A percentile compares a stretch with the other conserved stretches of the same genome.
Evolutionary conservation across 1,140 invertebrate species (phyloP).

Genomic region (Episyrphus balteatus): DNA sequence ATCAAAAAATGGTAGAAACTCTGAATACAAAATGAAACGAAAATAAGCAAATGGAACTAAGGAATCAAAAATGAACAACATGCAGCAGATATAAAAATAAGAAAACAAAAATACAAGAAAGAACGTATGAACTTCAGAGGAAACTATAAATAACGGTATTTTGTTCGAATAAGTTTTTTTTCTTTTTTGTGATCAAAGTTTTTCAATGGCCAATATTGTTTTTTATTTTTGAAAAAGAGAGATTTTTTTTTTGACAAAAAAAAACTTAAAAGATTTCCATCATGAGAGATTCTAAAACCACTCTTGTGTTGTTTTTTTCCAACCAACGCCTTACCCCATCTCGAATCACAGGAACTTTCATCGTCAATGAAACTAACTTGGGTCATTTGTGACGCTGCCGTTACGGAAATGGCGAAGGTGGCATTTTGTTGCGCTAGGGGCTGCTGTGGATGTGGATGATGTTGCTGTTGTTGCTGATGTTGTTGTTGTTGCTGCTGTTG

Average conservation of each 20-base stretch:
- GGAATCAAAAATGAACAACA: too few relatives aligned
- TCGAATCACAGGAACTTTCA: constrained; percentile 9
- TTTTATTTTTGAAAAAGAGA: background rate
- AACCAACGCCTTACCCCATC: constrained; percentile 7
- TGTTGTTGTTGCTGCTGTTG: background rate
- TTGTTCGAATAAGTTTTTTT: background rate
- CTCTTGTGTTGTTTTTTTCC: background rate
- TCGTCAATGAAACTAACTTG: constrained; percentile 7
- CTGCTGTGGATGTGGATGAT: background rate
- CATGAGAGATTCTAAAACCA: background rate
- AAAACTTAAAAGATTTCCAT: too few relatives aligned
- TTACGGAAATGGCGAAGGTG: background rate
- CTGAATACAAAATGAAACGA: too few relatives aligned
- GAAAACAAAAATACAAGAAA: too few relatives aligned
- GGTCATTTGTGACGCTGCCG: background rate
- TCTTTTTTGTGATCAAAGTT: background rate
- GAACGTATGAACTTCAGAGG: too few relatives aligned
- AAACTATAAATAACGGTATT: background rate
- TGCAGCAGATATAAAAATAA: too few relatives aligned
- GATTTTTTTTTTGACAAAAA: background rate
- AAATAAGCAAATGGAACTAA: too few relatives aligned
- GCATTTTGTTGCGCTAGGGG: background rate
- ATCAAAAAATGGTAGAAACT: too few relatives aligned
- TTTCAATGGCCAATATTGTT: background rate
- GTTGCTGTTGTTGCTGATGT: background rate